Evolutionary conservation across 2,113 vertebrate genomes (phyloP).

Genomic region (Platysternon megacephalum): DNA sequence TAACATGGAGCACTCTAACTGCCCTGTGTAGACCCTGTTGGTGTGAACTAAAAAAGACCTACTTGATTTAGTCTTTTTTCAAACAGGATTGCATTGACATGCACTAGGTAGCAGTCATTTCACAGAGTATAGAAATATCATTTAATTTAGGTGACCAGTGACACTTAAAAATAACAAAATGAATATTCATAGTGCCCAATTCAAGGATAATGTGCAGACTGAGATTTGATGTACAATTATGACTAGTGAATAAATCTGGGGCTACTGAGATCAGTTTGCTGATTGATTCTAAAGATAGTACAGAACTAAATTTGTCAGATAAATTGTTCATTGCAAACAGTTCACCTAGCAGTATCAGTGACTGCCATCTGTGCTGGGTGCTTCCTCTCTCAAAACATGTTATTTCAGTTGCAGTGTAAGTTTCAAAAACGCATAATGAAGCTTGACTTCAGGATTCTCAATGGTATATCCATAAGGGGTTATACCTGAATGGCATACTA

Average conservation of each 20-base stretch:
- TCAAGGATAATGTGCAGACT: background rate
- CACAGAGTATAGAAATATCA: background rate
- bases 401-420: background rate
- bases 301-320: background rate
- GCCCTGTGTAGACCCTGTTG: background rate
- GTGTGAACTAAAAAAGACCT: background rate
- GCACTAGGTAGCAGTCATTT: background rate
- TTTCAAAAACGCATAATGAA: background rate
- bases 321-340: background rate
- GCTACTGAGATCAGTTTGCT: background rate
- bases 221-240: background rate
- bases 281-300: background rate
- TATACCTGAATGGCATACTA: background rate
- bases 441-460: background rate
- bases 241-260: background rate
- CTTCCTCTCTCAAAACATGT: background rate
- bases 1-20: background rate
- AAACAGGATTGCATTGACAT: background rate
- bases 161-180: background rate
- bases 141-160: background rate
- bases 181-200: background rate
- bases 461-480: background rate
- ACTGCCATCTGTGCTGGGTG: background rate
- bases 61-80: background rate
- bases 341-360: background rate